Base-by-base conservation (phyloP, 2,888 invertebrate genomes). In the Chrysopilus asiliformis region DNA sequence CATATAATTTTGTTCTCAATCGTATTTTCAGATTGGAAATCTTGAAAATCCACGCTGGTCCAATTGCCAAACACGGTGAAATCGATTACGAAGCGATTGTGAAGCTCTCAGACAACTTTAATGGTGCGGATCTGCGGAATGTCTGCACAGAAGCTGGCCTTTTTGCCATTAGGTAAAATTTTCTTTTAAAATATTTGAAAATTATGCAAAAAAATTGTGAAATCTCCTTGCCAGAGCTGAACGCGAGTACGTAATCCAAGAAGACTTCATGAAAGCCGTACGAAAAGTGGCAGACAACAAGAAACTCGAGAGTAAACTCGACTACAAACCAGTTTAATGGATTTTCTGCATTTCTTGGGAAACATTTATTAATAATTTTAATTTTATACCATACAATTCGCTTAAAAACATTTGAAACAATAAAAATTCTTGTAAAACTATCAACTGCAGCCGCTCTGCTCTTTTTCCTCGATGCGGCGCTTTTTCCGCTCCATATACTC, bases 211-310 rank as follows among this genome's bases (percentile, higher is more conserved):
- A 10, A 10, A 10, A 22, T 25, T 35, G 7, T 8, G 5, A 26
- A 26, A n/a, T 2, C 37, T 28, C 15, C 10, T 30, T 43, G 45
- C 4, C 35, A 57, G 77, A 7, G 73, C 93, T 10, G 98, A 99
- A 66, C 72, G 98, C 19, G 98, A 98, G 59, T 98, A 91, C 55
- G 95, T 98, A 2, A 79, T 79, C 43, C 74, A 99, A 67, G 98
- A 99, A 72, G 98, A 99, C 64, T 90, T 99, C 51, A 98, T 99
- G 97, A 99, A 99, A 58, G 98, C 98, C 1, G 98, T 97, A 0
- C 76, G 98, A 34, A 99, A 99, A 67, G 93, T 98, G 1, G 85
- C 91, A 0, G 98, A 99, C 60, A 97, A 95, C 59, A 99, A 99
- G 71, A 95, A 97, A 64, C 67, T 99, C 38, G 98, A 99, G 62